phyloP scores from a whole-genome alignment of 2,888 invertebrate species.

The Limnephilus lunatus region DNA sequence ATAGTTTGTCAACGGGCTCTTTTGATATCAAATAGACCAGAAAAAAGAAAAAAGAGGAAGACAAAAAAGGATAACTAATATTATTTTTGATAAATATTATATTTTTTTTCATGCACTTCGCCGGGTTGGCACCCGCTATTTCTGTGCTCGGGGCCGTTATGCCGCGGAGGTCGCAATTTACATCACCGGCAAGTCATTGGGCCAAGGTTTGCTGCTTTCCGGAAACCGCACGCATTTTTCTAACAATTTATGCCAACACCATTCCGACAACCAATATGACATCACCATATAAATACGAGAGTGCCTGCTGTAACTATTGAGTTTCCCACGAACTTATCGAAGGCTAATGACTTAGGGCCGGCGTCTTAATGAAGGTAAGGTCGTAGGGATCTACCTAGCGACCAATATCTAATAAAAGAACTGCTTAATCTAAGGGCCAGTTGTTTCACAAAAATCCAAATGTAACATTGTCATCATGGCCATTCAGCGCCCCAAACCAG shows the following conservation, averaged over 20 bases:
- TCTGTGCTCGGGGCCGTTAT: background rate
- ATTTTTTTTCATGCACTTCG: background rate
- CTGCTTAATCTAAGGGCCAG: too few relatives aligned
- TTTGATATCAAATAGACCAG: too few relatives aligned
- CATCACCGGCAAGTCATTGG: background rate
- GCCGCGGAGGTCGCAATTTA: background rate
- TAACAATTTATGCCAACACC: background rate
- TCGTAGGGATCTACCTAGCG: background rate
- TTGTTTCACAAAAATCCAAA: too few relatives aligned
- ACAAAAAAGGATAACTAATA: too few relatives aligned
- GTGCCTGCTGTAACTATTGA: background rate
- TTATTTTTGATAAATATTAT: too few relatives aligned
- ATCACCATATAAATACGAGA: background rate
- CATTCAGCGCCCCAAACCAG: too few relatives aligned
- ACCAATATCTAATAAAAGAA: background rate
- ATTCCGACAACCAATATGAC: background rate
- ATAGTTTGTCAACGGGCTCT: too few relatives aligned
- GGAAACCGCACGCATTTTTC: background rate
- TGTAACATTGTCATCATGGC: too few relatives aligned
- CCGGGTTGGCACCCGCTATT: background rate
- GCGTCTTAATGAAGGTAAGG: background rate
- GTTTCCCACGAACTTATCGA: background rate
- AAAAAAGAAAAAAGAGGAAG: too few relatives aligned
- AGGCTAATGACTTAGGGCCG: background rate
- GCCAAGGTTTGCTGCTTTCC: background rate